Conservation (phyloP, 2,888 invertebrate species). For the Diloba caeruleocephala region DNA sequence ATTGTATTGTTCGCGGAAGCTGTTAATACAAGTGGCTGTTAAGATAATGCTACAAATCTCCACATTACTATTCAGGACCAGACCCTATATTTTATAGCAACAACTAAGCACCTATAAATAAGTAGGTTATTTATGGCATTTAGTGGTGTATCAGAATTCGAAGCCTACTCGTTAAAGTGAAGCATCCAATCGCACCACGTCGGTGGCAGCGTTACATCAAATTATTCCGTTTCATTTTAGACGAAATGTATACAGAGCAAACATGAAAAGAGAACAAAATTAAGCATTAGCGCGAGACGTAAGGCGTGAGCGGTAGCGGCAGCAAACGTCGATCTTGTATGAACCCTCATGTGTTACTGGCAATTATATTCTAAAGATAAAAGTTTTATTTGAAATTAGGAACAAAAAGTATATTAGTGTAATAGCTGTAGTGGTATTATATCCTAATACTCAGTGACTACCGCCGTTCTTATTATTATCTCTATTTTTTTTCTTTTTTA, state of each 20-base stretch:
- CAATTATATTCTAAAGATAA: no score
- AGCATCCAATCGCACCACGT: conserved; percentile 70
- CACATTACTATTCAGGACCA: conserved; percentile 64
- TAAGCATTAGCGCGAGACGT: conserved; percentile 72
- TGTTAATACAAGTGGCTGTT: conserved; percentile 33
- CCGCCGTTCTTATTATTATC: no score
- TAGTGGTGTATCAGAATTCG: conserved; percentile 23
- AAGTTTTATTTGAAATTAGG: no score
- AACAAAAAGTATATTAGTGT: no score
- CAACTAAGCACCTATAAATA: conserved; percentile 57
- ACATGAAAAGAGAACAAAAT: conserved; percentile 88
- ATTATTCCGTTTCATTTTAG: conserved; percentile 86
- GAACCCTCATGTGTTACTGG: no score
- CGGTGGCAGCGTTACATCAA: conserved; percentile 78
- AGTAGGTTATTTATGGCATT: conserved; percentile 50
- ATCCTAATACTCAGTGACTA: no score
- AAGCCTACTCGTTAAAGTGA: conserved; percentile 58
- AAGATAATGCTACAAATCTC: conserved; percentile 57
- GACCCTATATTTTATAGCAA: conserved; percentile 51
- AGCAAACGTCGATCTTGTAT: neutral
- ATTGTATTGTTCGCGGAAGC: neutral
- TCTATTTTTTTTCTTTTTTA: no score
- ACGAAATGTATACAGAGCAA: conserved; percentile 87
- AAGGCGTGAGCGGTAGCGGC: conserved; percentile 59
- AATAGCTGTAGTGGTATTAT: no score